These are phyloP conservation scores for Aphelenchoides besseyi DNA, from an alignment of 1,140 invertebrate species.

Conservation along the genomic window DNA sequence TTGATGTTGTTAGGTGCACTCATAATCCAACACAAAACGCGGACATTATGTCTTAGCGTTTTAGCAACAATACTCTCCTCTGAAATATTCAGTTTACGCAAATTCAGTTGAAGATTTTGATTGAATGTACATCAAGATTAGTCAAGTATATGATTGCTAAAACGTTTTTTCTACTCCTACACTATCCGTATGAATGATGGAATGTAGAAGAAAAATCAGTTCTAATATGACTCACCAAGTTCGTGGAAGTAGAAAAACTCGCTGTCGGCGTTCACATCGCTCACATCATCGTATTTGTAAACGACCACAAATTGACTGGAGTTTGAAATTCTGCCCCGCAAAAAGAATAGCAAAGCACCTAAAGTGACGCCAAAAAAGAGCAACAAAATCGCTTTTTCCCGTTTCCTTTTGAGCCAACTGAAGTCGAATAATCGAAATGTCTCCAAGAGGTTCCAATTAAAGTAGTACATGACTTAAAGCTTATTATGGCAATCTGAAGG, in stretches of 20 bases:
- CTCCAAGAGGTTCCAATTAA: too few relatives aligned
- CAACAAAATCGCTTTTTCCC: neutral
- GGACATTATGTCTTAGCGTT: slow-evolving; percentile 66
- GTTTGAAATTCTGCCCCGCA: too few relatives aligned
- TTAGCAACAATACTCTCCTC: slow-evolving; percentile 14
- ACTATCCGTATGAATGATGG: neutral
- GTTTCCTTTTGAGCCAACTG: neutral
- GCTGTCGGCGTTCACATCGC: neutral
- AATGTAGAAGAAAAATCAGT: neutral
- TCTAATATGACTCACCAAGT: neutral
- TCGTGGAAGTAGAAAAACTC: neutral
- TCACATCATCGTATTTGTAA: neutral
- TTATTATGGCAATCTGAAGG: too few relatives aligned
- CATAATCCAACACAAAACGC: slow-evolving; percentile 89
- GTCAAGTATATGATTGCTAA: too few relatives aligned
- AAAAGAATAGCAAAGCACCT: neutral
- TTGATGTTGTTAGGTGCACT: slow-evolving; percentile 74
- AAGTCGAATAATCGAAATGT: too few relatives aligned
- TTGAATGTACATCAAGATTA: neutral
- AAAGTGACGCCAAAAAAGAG: neutral
- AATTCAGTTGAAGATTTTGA: neutral
- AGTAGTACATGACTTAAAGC: too few relatives aligned
- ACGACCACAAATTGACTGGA: too few relatives aligned
- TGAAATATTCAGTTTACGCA: neutral
- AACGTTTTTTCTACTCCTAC: neutral